These are phyloP conservation scores for Tringa solitaria DNA, from an alignment of 2,113 vertebrate genomes.

Conservation along the genomic window DNA sequence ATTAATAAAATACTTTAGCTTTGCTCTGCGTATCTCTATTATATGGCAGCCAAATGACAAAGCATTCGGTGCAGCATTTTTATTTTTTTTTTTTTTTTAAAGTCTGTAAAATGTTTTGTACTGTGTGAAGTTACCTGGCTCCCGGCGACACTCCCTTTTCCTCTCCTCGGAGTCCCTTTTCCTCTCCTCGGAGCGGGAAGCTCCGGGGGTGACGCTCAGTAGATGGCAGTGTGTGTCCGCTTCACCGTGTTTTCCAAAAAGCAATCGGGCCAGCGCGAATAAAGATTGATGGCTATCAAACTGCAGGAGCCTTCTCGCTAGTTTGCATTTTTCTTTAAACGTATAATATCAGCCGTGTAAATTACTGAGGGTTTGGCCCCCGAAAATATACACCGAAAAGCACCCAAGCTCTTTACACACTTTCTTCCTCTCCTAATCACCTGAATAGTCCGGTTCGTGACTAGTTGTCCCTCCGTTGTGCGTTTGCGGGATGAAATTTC, in stretches of 20 bases:
- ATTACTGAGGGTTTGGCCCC: background rate
- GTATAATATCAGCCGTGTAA: background rate
- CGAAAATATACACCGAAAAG: background rate
- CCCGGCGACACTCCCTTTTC: background rate
- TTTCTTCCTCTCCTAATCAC: background rate
- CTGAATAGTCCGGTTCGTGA: background rate
- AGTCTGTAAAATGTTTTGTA: background rate
- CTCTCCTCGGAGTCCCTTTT: background rate
- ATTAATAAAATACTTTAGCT: slow-evolving; percentile 91
- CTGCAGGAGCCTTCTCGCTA: background rate
- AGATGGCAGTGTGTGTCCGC: slow-evolving; percentile 61
- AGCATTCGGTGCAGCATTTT: slow-evolving; percentile 24
- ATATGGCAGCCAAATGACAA: slow-evolving; percentile 20
- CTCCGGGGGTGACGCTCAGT: slow-evolving; percentile 40
- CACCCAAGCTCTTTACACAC: background rate
- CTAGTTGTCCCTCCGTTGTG: background rate
- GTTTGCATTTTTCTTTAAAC: slow-evolving; percentile 47
- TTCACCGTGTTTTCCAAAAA: background rate
- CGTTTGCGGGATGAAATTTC: background rate
- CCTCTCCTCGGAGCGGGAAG: background rate
- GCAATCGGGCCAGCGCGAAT: slow-evolving; percentile 10
- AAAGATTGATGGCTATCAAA: slow-evolving; percentile 53
- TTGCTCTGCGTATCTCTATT: slow-evolving; percentile 66
- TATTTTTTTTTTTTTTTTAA: background rate
- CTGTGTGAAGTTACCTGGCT: slow-evolving; percentile 1